Evolutionary conservation across 2,888 invertebrate species (phyloP).

Genomic region (Temnothorax ravouxi): DNA sequence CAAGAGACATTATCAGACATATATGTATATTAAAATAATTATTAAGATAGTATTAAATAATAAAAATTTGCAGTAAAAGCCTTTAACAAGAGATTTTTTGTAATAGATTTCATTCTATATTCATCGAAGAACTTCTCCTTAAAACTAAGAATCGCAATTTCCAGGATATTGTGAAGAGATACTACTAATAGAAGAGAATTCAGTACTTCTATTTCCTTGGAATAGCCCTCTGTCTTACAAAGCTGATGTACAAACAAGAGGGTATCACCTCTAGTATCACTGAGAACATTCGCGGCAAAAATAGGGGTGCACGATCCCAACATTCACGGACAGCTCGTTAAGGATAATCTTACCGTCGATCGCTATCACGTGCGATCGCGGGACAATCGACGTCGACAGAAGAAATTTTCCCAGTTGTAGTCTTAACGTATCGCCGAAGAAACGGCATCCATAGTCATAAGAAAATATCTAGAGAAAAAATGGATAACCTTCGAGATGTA

Average conservation of each 20-base stretch:
- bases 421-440: conserved; percentile 49
- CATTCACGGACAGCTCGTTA: conserved; percentile 27
- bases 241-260: conserved; percentile 7
- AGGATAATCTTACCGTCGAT: conserved; percentile 18
- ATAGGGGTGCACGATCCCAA: neutral
- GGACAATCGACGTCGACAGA: conserved; percentile 45
- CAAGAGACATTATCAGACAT: neutral
- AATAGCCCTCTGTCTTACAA: neutral
- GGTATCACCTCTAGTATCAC: neutral
- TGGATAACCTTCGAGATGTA: neutral
- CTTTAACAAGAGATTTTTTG: neutral
- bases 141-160: neutral
- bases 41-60: neutral
- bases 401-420: conserved; percentile 60
- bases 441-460: conserved; percentile 44
- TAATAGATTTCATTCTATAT: neutral
- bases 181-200: neutral
- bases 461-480: conserved; percentile 37
- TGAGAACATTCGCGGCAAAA: conserved; percentile 3
- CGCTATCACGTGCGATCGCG: conserved; percentile 10
- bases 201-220: conserved; percentile 7
- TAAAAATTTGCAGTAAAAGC: neutral
- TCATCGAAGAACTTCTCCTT: neutral
- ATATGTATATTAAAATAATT: neutral
- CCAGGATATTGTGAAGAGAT: neutral